Conservation (phyloP, 1,140 invertebrate species). For the Neelides sp. region DNA sequence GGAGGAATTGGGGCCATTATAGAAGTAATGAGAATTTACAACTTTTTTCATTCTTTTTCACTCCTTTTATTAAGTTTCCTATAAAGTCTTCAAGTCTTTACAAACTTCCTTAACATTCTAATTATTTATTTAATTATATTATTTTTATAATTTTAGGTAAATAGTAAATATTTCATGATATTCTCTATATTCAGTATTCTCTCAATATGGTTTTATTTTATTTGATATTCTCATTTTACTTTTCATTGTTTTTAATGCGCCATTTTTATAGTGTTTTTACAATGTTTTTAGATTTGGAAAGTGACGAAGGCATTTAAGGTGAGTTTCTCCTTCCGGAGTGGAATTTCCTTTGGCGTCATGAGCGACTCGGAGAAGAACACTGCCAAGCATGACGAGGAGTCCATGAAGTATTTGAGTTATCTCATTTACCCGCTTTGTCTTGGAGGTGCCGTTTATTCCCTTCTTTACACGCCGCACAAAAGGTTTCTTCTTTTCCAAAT, state of each 20-base stretch:
- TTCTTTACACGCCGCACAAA: slow-evolving; percentile 81
- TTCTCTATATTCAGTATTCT: neutral
- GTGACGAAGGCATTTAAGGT: slow-evolving; percentile 78
- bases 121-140: no score
- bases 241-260: slow-evolving; percentile 10
- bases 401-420: slow-evolving; percentile 81
- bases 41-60: slow-evolving; percentile 3
- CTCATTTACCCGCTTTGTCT: slow-evolving; percentile 81
- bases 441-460: slow-evolving; percentile 76
- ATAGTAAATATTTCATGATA: neutral
- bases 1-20: slow-evolving; percentile 72
- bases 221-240: slow-evolving; percentile 7
- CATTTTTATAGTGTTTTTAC: neutral
- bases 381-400: slow-evolving; percentile 71
- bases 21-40: slow-evolving; percentile 48
- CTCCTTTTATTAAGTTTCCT: neutral
- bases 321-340: slow-evolving; percentile 36
- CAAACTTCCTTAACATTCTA: no score
- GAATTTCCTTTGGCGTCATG: slow-evolving; percentile 35
- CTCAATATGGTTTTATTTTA: slow-evolving; percentile 15
- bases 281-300: slow-evolving; percentile 77
- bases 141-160: no score
- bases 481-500: no score
- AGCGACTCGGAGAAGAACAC: slow-evolving; percentile 61
- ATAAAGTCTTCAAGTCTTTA: no score